These are phyloP conservation scores for Hemaris fuciformis DNA, from an alignment of 2,888 invertebrate genomes.

Conservation along the genomic window DNA sequence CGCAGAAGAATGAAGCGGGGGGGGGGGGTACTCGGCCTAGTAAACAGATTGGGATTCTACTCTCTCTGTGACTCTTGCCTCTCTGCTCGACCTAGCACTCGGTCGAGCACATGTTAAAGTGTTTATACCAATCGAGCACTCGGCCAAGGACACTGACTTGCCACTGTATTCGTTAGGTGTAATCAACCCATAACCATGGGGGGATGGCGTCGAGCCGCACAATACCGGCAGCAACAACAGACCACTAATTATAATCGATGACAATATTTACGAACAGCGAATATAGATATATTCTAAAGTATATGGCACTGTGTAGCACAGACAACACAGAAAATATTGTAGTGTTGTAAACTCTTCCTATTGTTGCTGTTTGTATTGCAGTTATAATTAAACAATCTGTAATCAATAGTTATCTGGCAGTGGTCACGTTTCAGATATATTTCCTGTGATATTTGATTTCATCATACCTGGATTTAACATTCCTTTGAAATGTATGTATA, in stretches of 20 bases:
- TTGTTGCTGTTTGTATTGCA: conserved; percentile 1
- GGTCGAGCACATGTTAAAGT: too few species aligned
- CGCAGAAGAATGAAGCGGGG: too few species aligned
- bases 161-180: too few species aligned
- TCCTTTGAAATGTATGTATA: conserved; percentile 28
- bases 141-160: too few species aligned
- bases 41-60: too few species aligned
- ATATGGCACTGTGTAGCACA: neutral
- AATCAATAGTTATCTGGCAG: conserved; percentile 2
- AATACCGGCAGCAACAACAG: neutral
- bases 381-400: neutral
- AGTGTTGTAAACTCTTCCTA: too few species aligned
- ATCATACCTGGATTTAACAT: conserved; percentile 28
- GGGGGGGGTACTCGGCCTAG: too few species aligned
- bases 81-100: too few species aligned
- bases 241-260: neutral
- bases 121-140: too few species aligned
- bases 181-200: too few species aligned
- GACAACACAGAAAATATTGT: neutral
- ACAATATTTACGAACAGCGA: neutral
- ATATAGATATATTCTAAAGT: neutral
- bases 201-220: neutral
- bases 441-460: conserved; percentile 36
- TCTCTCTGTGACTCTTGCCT: too few species aligned
- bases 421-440: conserved; percentile 6